A percentile compares a stretch with the other conserved stretches of the same genome.
phyloP scores from a whole-genome alignment of 2,888 invertebrate species.

The Onthophagus sagittarius region DNA sequence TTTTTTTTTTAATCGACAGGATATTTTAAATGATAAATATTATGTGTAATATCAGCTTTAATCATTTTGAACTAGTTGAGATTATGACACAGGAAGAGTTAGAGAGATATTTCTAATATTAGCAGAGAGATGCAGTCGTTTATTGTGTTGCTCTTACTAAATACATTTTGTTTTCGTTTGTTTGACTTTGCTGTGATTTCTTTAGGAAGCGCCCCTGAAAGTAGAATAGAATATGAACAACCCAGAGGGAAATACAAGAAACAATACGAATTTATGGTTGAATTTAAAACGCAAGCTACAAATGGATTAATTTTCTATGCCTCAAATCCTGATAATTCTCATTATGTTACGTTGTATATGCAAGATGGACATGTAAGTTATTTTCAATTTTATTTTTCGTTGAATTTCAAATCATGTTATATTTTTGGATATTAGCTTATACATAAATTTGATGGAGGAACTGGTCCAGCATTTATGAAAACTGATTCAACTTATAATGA shows the following conservation, averaged over 20 bases:
- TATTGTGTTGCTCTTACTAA: slow-evolving; percentile 24
- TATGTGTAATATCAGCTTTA: neutral
- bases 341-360: slow-evolving; percentile 74
- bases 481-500: slow-evolving; percentile 64
- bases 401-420: neutral
- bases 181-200: neutral
- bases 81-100: neutral
- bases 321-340: slow-evolving; percentile 55
- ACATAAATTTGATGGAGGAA: slow-evolving; percentile 70
- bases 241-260: slow-evolving; percentile 57
- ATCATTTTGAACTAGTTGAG: neutral
- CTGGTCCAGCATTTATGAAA: slow-evolving; percentile 52
- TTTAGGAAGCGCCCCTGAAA: slow-evolving; percentile 60
- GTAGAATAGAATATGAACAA: slow-evolving; percentile 68
- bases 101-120: neutral
- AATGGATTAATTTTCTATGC: slow-evolving; percentile 85
- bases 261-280: slow-evolving; percentile 70
- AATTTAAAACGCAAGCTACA: slow-evolving; percentile 70
- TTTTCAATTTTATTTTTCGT: neutral
- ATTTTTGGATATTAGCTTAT: slow-evolving; percentile 52
- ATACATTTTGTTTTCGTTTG: slow-evolving; percentile 32
- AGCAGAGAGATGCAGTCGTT: neutral
- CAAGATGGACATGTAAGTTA: slow-evolving; percentile 65
- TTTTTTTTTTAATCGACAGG: neutral
- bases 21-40: neutral